Percentiles rank a stretch among this genome's conserved stretches.
Evolutionary conservation across 2,888 invertebrate species (phyloP).

Genomic region (Epicampocera succincta): DNA sequence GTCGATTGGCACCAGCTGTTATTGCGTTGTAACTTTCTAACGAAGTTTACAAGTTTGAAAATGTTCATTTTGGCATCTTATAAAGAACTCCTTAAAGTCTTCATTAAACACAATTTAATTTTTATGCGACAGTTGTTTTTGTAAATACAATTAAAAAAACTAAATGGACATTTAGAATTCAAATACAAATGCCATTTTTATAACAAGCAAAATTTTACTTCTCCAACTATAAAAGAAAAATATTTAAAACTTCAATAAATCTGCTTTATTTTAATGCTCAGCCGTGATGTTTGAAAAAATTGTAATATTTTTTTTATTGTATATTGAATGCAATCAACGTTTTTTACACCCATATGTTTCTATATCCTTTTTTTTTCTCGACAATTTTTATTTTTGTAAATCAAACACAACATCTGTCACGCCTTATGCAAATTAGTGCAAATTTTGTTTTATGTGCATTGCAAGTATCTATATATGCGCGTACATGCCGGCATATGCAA

Average conservation of each 20-base stretch:
- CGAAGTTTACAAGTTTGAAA: too few relatives aligned
- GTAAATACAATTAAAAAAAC: too few relatives aligned
- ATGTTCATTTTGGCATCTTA: too few relatives aligned
- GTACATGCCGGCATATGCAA: neutral
- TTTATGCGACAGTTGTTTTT: too few relatives aligned
- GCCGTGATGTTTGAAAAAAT: constrained; percentile 14
- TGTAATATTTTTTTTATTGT: constrained; percentile 48
- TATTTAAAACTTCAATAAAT: constrained; percentile 40
- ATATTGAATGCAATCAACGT: constrained; percentile 53
- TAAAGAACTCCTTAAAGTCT: too few relatives aligned
- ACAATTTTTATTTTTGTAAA: constrained; percentile 46
- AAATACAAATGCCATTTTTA: too few relatives aligned
- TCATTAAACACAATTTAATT: too few relatives aligned
- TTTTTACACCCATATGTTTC: constrained; percentile 23
- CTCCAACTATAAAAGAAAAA: neutral
- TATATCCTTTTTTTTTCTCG: constrained; percentile 7
- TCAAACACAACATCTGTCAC: constrained; percentile 64
- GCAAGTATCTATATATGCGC: constrained; percentile 1
- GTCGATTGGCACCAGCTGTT: too few relatives aligned
- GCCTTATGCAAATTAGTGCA: constrained; percentile 68
- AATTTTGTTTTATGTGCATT: constrained; percentile 49
- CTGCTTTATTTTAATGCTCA: constrained; percentile 21
- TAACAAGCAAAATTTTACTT: too few relatives aligned
- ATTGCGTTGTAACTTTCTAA: too few relatives aligned
- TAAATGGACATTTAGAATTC: too few relatives aligned